Conservation (phyloP, 2,888 invertebrate genomes). For the Agrochola lota region DNA sequence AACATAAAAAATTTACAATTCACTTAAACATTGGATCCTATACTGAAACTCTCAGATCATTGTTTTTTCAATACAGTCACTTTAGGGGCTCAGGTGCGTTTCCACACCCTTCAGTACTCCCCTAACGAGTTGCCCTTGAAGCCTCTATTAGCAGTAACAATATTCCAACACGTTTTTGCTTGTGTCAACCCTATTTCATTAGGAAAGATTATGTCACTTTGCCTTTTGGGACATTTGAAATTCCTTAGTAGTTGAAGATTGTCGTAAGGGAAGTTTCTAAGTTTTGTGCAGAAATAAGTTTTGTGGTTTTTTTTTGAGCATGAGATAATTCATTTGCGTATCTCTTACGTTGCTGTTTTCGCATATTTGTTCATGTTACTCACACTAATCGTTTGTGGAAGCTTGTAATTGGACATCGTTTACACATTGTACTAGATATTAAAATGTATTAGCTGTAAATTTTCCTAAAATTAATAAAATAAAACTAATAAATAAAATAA, state of each 20-base stretch:
- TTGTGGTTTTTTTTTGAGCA: too few species aligned
- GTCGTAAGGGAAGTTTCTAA: background rate
- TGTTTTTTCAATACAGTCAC: slow-evolving; percentile 62
- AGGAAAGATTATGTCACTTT: slow-evolving; percentile 60
- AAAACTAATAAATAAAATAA: too few species aligned
- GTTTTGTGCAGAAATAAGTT: background rate
- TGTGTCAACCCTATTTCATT: slow-evolving; percentile 55
- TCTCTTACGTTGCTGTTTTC: too few species aligned
- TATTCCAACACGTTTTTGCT: slow-evolving; percentile 73
- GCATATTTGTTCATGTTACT: too few species aligned
- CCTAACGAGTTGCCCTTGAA: slow-evolving; percentile 55
- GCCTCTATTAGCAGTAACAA: slow-evolving; percentile 75
- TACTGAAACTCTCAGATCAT: slow-evolving; percentile 43
- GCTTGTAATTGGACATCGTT: too few species aligned
- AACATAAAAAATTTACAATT: background rate
- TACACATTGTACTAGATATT: too few species aligned
- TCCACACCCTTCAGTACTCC: slow-evolving; percentile 48
- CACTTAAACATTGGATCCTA: slow-evolving; percentile 13
- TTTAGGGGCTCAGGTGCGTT: slow-evolving; percentile 60
- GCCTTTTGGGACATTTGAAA: slow-evolving; percentile 2
- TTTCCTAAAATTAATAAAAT: too few species aligned
- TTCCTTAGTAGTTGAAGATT: background rate
- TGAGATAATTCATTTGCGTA: too few species aligned
- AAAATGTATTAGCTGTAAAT: too few species aligned
- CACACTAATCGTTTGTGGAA: too few species aligned